A percentile compares a stretch with the other conserved stretches of the same genome.
Conservation (phyloP, 2,888 invertebrate species). For the Rhopalosiphum nymphaeae region DNA sequence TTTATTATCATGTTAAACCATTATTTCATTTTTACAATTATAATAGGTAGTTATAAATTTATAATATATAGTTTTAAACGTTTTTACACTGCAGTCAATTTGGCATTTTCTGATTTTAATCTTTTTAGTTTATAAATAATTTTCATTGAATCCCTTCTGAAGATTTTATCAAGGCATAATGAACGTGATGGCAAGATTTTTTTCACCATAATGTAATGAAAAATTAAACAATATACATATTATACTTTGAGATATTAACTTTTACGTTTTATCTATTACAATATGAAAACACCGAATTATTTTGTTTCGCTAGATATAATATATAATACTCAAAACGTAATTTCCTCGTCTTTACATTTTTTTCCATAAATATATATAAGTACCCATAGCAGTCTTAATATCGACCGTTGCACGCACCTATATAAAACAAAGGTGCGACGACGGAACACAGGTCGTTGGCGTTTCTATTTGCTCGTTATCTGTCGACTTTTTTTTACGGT, state of each 20-base stretch:
- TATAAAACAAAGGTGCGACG: neutral
- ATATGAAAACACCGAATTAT: neutral
- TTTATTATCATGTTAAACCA: neutral
- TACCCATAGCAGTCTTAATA: neutral
- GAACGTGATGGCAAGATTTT: neutral
- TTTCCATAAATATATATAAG: neutral
- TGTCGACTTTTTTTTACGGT: neutral
- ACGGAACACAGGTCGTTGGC: neutral
- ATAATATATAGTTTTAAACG: neutral
- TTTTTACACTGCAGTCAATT: neutral
- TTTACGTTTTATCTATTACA: neutral
- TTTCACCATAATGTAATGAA: neutral
- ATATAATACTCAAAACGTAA: neutral
- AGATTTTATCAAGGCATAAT: neutral
- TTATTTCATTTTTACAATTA: neutral
- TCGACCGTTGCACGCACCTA: neutral
- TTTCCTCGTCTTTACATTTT: neutral
- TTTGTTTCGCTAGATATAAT: neutral
- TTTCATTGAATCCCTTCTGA: neutral
- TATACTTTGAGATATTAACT: neutral
- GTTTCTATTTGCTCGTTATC: constrained; percentile 1
- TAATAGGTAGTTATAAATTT: neutral
- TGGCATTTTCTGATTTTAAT: neutral
- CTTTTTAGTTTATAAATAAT: neutral
- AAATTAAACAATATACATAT: neutral